Evolutionary conservation across 1,140 invertebrate genomes (phyloP), one percentile per base, ranked within the genome.

Genomic region (Trichomalopsis sarcophagae): DNA sequence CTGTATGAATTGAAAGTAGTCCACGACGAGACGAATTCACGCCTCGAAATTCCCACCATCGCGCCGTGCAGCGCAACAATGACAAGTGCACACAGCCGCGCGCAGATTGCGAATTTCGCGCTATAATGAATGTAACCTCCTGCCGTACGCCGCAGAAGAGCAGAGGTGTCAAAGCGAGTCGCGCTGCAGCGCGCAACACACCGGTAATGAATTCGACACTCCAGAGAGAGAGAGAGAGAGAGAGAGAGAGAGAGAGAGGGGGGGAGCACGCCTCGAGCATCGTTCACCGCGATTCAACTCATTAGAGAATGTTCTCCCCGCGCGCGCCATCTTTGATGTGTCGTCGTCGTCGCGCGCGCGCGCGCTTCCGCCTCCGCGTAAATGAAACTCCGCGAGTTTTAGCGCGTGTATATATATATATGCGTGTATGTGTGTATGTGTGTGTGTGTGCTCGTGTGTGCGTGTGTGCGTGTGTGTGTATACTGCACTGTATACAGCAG

Each of bases 301-400:
- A 92, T 93, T 92, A 92, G 91, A 92, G 91, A 91, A 92, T 89
- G 91, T 91, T 90, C 86, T 80, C 88, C 87, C 21, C 2, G 55
- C 21, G 55, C 55, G 78, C 89, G 90, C 87, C 89, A 91, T 92
- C 90, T 92, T 92, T 93, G 91, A 92, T 91, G 91, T 93, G 87
- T 89, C 89, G 85, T 86, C 87, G 33, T 27, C 79, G 27, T 27
- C 27, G 27, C 27, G 27, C 27, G 27, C 27, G 27, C 27, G 73
- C 62, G 44, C n/a, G 62, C 33, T 36, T 78, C 68, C 68, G 50
- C 66, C 55, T 55, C 77, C 87, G 86, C 87, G 86, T 80, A 86
- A 91, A 90, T 91, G 89, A 91, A 92, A 90, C 89, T 91, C 88
- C 87, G 33, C 5, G 55, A 62, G 55, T 62, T 21, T 62, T 62